Percentiles rank a stretch among this genome's conserved stretches.
phyloP scores from a whole-genome alignment of 2,113 vertebrate genomes.

The Gracilinanus agilis region DNA sequence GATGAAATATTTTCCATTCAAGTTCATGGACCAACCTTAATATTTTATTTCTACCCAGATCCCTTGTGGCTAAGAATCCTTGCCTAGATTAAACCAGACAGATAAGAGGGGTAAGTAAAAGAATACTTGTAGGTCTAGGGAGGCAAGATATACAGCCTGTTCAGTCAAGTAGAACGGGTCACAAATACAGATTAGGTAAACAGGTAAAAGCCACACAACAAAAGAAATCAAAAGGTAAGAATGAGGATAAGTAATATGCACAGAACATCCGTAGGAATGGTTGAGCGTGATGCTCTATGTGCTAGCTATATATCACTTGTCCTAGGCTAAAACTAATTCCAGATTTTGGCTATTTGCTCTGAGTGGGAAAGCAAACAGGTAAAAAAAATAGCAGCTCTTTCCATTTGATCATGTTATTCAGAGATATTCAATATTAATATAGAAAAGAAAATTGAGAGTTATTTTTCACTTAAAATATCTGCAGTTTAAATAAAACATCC shows the following conservation, averaged over 20 bases:
- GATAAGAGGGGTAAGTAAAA: background rate
- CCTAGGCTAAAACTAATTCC: background rate
- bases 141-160: background rate
- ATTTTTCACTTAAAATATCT: background rate
- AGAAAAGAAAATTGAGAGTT: background rate
- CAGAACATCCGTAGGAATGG: background rate
- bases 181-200: background rate
- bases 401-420: background rate
- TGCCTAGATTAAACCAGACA: background rate
- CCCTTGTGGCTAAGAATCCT: background rate
- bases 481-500: background rate
- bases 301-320: background rate
- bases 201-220: background rate
- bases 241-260: background rate
- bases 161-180: background rate
- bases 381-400: background rate
- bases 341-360: background rate
- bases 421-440: background rate
- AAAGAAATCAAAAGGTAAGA: background rate
- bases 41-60: background rate
- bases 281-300: background rate
- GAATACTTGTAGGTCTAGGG: background rate
- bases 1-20: background rate
- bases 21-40: background rate
- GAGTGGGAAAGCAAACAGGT: background rate